These are phyloP conservation scores for Nymphalis urticae DNA, from an alignment of 2,888 invertebrate genomes.

Conservation along the genomic window DNA sequence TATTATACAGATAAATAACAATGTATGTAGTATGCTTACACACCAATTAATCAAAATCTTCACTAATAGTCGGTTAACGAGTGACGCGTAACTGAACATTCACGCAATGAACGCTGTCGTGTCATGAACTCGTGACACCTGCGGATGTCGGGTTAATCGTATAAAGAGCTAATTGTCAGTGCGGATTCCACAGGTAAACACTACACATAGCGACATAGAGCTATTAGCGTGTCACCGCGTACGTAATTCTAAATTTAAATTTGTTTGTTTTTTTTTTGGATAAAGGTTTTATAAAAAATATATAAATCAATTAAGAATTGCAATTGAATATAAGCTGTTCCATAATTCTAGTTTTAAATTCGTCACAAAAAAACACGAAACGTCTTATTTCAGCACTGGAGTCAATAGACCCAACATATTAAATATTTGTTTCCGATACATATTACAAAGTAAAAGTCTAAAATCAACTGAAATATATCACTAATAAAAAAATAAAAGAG, in stretches of 20 bases:
- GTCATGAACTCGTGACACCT: constrained; percentile 55
- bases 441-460: background rate
- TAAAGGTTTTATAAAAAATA: background rate
- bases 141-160: constrained; percentile 70
- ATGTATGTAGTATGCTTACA: constrained; percentile 11
- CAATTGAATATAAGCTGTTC: no score
- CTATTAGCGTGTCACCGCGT: constrained; percentile 56
- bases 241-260: constrained; percentile 34
- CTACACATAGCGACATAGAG: constrained; percentile 49
- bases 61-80: constrained; percentile 37
- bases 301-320: background rate
- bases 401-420: no score
- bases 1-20: background rate
- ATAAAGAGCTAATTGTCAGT: constrained; percentile 80
- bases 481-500: no score
- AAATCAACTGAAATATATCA: background rate
- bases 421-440: no score
- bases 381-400: no score
- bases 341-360: no score
- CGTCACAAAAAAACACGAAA: no score
- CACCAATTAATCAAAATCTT: constrained; percentile 38
- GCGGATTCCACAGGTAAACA: constrained; percentile 78
- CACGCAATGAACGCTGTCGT: constrained; percentile 48
- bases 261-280: background rate
- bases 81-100: constrained; percentile 43